phyloP scores from a whole-genome alignment of 2,888 invertebrate species.

The Netelia melanura region DNA sequence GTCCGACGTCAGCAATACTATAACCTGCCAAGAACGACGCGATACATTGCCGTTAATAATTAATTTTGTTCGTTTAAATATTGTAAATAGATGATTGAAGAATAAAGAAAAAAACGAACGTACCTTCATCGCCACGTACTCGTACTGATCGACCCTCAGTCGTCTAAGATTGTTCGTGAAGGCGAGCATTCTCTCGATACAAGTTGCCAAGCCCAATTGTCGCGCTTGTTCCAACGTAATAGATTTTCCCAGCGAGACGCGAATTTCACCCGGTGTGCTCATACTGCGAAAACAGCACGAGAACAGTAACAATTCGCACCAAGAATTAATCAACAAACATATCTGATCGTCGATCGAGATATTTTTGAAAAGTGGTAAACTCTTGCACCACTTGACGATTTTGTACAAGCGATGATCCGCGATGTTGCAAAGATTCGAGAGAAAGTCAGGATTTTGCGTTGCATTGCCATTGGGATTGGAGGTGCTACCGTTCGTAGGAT shows the following conservation, averaged over 20 bases:
- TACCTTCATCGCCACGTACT: slow-evolving; percentile 98
- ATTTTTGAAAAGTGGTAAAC: slow-evolving; percentile 97
- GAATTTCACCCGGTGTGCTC: slow-evolving; percentile 94
- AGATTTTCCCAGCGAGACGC: slow-evolving; percentile 89
- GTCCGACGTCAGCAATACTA: slow-evolving; percentile 87
- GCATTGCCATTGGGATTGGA: slow-evolving; percentile 78
- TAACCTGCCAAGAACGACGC: slow-evolving; percentile 75
- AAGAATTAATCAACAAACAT: slow-evolving; percentile 97
- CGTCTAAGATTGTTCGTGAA: slow-evolving; percentile 96
- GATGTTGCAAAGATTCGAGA: slow-evolving; percentile 96
- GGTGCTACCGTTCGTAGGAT: slow-evolving; percentile 69
- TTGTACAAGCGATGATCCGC: slow-evolving; percentile 98
- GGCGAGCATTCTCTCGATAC: slow-evolving; percentile 97
- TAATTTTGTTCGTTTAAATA: no score
- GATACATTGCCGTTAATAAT: neutral
- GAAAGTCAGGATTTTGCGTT: slow-evolving; percentile 90
- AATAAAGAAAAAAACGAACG: slow-evolving; percentile 52
- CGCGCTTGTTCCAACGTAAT: slow-evolving; percentile 89
- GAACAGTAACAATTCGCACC: slow-evolving; percentile 96
- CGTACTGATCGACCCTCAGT: slow-evolving; percentile 96
- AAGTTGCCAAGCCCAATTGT: slow-evolving; percentile 92
- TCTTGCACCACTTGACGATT: slow-evolving; percentile 99
- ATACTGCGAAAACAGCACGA: slow-evolving; percentile 98
- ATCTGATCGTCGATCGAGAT: slow-evolving; percentile 99
- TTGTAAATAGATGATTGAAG: neutral